A percentile compares a stretch with the other conserved stretches of the same genome.
phyloP scores from a whole-genome alignment of 2,888 invertebrate species.

The Pilophorus perplexus region DNA sequence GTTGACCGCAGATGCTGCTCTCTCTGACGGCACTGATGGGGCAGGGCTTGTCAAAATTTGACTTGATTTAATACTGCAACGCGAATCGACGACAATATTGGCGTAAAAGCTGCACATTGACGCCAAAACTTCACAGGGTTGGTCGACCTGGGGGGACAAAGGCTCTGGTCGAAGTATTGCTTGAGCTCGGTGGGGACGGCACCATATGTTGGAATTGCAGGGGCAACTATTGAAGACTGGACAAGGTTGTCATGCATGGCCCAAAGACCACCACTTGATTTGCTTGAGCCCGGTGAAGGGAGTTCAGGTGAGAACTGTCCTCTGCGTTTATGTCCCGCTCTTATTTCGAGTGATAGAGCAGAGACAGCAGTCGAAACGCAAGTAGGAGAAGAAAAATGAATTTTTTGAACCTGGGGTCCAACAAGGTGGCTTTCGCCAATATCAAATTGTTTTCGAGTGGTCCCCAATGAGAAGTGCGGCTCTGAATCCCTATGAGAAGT shows the following conservation, averaged over 20 bases:
- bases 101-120: background rate
- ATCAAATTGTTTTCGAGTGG: too few species aligned
- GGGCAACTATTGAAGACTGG: background rate
- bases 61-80: background rate
- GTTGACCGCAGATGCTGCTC: slow-evolving; percentile 1
- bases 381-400: too few species aligned
- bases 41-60: too few species aligned
- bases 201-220: background rate
- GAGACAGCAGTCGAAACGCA: too few species aligned
- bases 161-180: background rate
- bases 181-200: background rate
- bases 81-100: background rate
- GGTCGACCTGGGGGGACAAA: background rate
- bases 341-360: too few species aligned
- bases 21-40: background rate
- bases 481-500: too few species aligned
- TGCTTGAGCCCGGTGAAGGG: background rate
- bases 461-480: too few species aligned
- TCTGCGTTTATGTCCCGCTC: too few species aligned
- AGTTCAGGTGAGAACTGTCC: background rate
- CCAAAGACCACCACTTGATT: background rate
- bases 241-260: background rate
- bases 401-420: too few species aligned
- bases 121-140: background rate
- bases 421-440: too few species aligned